Evolutionary conservation across 2,113 vertebrate genomes (phyloP).

Genomic region (Lynx canadensis): DNA sequence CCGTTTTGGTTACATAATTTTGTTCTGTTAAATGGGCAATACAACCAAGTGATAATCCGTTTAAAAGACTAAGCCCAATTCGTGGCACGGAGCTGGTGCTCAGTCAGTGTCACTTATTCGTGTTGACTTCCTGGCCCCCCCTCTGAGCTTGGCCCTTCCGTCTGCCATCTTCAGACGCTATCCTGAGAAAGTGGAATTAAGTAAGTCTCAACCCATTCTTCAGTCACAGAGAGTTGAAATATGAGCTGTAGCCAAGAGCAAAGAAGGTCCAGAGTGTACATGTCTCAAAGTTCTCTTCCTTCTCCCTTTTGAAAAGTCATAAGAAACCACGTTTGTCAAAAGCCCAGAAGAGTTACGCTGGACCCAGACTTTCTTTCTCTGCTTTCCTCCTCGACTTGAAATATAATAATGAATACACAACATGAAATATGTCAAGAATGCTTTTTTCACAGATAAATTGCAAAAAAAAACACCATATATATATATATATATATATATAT

Average conservation of each 20-base stretch:
- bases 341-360: neutral
- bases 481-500: too few species aligned
- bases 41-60: neutral
- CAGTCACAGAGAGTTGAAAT: neutral
- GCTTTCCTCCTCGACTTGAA: neutral
- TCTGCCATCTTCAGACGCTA: neutral
- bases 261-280: accelerated
- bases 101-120: accelerated
- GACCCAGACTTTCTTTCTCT: neutral
- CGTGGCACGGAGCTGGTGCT: too few species aligned
- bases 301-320: accelerated
- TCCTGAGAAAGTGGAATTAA: neutral
- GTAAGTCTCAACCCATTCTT: neutral
- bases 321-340: too few species aligned
- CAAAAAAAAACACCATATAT: too few species aligned
- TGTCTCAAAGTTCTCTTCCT: accelerated
- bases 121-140: neutral
- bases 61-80: neutral
- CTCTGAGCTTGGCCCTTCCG: accelerated
- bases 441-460: neutral
- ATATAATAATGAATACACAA: accelerated
- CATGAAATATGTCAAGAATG: accelerated
- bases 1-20: neutral
- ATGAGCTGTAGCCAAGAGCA: neutral
- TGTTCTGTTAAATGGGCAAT: neutral